Percentiles rank a stretch among this genome's conserved stretches.
These are phyloP conservation scores for Pipra filicauda DNA, from an alignment of 2,113 vertebrate genomes.

Conservation along the genomic window DNA sequence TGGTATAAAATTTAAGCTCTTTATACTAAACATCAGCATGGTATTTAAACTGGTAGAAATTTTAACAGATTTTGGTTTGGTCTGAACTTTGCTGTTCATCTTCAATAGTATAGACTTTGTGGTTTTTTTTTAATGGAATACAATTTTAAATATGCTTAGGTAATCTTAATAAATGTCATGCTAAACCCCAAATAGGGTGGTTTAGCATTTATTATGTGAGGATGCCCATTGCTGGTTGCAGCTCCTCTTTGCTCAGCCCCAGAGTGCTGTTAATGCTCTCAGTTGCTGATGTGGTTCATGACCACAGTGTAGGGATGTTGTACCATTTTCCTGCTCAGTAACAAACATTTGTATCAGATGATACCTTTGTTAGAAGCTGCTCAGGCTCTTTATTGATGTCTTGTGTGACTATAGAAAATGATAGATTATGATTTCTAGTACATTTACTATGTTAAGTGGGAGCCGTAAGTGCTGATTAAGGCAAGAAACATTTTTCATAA, in stretches of 20 bases:
- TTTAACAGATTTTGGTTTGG: not conserved
- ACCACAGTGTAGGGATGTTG: not conserved
- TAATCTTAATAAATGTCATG: not conserved
- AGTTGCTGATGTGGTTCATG: not conserved
- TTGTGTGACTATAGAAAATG: constrained; percentile 15
- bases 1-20: not conserved
- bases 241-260: not conserved
- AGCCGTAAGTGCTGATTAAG: constrained; percentile 39
- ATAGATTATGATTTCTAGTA: constrained; percentile 17
- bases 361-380: not conserved
- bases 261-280: not conserved
- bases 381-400: not conserved
- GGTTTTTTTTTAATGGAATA: not conserved
- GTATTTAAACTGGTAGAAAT: not conserved
- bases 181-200: not conserved
- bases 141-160: not conserved
- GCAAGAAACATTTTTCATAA: constrained; percentile 11
- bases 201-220: not conserved
- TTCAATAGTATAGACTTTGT: not conserved
- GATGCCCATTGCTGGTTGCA: not conserved
- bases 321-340: not conserved
- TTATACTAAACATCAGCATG: not conserved
- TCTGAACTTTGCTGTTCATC: not conserved
- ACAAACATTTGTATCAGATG: not conserved
- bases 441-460: constrained; percentile 14